Evolutionary conservation across 2,797 vertebrate genomes (phyloP), one percentile per base, ranked within the genome.

Genomic region (Odontamblyopus lacepedii): DNA sequence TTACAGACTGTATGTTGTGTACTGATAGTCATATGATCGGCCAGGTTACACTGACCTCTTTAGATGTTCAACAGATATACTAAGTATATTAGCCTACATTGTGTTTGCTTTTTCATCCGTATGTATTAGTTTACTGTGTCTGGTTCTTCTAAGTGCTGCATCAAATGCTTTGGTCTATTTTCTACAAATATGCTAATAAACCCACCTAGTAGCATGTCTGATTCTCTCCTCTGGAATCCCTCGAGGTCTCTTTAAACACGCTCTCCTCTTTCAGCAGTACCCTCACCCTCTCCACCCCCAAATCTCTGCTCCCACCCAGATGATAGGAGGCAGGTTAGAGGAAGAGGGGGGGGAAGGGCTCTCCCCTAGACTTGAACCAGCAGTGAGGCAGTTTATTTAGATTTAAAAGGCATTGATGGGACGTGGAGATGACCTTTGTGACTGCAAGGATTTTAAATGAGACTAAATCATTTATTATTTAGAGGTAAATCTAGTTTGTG

Each of bases 381-480:
- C 67, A 72, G 70, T 35, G 63, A 53, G 48, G 69, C 32, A 23
- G 69, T 65, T 74, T 48, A 61, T 70, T 51, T 51, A 60, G 61
- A 71, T 48, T 56, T 80, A 71, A 80, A 62, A 30, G n/a, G 53
- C 69, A 74, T 74, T 74, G 75, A 80, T 77, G 72, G 72, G 55
- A 72, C 65, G 68, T 69, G 65, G 63, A 69, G 65, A 80, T 80
- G 71, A 74, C 71, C 74, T 77, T 70, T 80, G 73, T n/a, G 55
- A 61, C 53, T 11, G 50, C 9, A 27, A 35, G 30, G 30, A 6
- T 44, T 56, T 69, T 56, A 35, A 68, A 69, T 57, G 19, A 57
- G 29, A 55, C 29, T 35, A 67, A 69, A 69, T 69, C 11, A 69
- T 57, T 57, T 23, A 69, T 69, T 55, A 57, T 57, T 69, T 13